phyloP scores from a whole-genome alignment of 2,888 invertebrate genomes.

The Catocala sponsa region DNA sequence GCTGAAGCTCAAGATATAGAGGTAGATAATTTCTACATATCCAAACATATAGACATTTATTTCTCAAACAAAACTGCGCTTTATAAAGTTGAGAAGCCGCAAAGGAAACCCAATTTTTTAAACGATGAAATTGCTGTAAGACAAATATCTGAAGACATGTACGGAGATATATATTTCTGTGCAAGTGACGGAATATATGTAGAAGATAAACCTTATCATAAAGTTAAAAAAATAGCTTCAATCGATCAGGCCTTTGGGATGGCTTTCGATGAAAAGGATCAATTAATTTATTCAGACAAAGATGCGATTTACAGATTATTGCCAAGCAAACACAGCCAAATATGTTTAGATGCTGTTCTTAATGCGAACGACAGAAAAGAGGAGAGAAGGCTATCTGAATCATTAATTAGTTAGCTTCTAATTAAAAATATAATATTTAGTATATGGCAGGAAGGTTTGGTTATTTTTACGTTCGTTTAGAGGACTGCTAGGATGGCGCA shows the following conservation, averaged over 20 bases:
- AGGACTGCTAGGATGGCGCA: too few relatives aligned
- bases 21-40: constrained; percentile 72
- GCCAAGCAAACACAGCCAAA: constrained; percentile 56
- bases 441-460: too few relatives aligned
- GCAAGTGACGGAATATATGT: constrained; percentile 69
- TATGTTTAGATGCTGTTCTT: constrained; percentile 57
- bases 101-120: constrained; percentile 55
- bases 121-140: constrained; percentile 66
- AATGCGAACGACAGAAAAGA: constrained; percentile 18
- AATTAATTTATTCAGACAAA: constrained; percentile 71
- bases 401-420: constrained; percentile 24
- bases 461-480: too few relatives aligned
- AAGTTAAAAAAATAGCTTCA: constrained; percentile 61
- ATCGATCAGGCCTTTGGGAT: constrained; percentile 71
- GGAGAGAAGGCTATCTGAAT: constrained; percentile 12
- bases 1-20: constrained; percentile 70
- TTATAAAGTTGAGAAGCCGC: constrained; percentile 69
- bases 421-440: neutral
- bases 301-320: constrained; percentile 66
- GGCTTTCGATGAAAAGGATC: constrained; percentile 73
- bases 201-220: constrained; percentile 71
- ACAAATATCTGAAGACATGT: constrained; percentile 74
- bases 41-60: constrained; percentile 68
- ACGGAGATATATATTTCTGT: constrained; percentile 74
- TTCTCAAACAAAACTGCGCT: constrained; percentile 77